Conservation (phyloP, 2,113 vertebrate species). For the Onychostoma macrolepis region DNA sequence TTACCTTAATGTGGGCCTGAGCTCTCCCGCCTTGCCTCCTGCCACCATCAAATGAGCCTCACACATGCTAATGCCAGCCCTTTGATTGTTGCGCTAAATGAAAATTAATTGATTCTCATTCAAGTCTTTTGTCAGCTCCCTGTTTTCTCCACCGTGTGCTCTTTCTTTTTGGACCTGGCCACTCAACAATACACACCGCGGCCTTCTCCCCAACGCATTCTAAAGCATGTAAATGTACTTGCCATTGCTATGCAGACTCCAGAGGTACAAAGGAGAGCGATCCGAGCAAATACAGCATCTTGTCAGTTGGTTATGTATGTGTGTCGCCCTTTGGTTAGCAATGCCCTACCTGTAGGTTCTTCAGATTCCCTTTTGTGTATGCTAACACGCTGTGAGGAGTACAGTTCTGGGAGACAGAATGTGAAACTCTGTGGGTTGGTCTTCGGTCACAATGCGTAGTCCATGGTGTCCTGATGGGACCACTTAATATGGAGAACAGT, state of each 20-base stretch:
- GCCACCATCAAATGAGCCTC: slow-evolving; percentile 76
- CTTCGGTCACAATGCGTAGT: slow-evolving; percentile 39
- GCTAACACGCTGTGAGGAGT: slow-evolving; percentile 53
- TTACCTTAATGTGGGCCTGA: slow-evolving; percentile 58
- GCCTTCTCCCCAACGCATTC: slow-evolving; percentile 61
- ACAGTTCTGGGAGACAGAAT: slow-evolving; percentile 41
- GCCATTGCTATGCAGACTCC: slow-evolving; percentile 68
- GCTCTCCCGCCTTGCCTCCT: slow-evolving; percentile 67
- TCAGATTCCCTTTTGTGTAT: slow-evolving; percentile 52
- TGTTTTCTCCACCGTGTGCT: slow-evolving; percentile 69
- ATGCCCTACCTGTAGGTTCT: slow-evolving; percentile 54
- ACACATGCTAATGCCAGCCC: slow-evolving; percentile 78
- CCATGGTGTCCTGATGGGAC: slow-evolving; percentile 34
- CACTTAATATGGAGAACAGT: slow-evolving; percentile 16
- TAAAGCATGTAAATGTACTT: slow-evolving; percentile 71
- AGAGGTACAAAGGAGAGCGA: slow-evolving; percentile 63
- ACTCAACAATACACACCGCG: slow-evolving; percentile 67
- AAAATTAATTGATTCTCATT: slow-evolving; percentile 82
- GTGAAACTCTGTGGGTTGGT: slow-evolving; percentile 44
- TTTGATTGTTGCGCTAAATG: slow-evolving; percentile 77
- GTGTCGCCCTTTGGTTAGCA: slow-evolving; percentile 48
- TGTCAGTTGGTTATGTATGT: slow-evolving; percentile 66
- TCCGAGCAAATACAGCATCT: slow-evolving; percentile 49
- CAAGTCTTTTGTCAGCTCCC: slow-evolving; percentile 70
- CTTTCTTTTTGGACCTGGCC: slow-evolving; percentile 71